phyloP scores from a whole-genome alignment of 2,113 vertebrate genomes.

The Peromyscus maniculatus region DNA sequence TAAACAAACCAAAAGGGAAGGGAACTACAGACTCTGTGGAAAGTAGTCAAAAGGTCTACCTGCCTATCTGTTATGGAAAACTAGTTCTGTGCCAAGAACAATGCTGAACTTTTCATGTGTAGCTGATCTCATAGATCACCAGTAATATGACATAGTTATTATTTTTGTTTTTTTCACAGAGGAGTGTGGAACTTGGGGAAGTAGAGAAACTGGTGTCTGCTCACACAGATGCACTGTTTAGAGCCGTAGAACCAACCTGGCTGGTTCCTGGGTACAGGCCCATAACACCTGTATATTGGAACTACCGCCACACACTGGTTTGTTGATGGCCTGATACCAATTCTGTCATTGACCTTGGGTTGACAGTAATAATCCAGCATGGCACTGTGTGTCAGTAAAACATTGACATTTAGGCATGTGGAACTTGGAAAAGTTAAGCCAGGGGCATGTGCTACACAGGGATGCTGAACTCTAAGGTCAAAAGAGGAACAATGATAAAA shows the following conservation, averaged over 20 bases:
- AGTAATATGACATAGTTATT: not conserved
- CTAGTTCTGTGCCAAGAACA: not conserved
- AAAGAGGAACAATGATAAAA: not conserved
- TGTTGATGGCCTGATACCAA: not conserved
- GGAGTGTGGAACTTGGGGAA: not conserved
- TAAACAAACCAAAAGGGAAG: not conserved
- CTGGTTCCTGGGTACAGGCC: not conserved
- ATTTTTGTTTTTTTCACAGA: not conserved
- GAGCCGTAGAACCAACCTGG: not conserved
- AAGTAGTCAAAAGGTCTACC: not conserved
- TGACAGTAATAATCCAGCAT: not conserved
- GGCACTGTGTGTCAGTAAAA: not conserved
- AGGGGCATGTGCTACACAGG: not conserved
- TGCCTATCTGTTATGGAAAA: not conserved
- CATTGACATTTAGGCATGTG: no score
- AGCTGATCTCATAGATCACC: conserved; percentile 7
- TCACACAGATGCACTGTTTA: not conserved
- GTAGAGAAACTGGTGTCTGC: not conserved
- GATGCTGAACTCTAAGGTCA: not conserved
- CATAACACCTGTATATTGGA: no score
- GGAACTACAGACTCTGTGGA: not conserved
- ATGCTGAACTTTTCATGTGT: not conserved
- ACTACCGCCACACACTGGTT: accelerated
- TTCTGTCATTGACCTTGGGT: not conserved
- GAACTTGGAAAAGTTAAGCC: not conserved